These are phyloP conservation scores for Todiramphus saurophagus DNA, from an alignment of 2,113 vertebrate genomes.

Conservation along the genomic window DNA sequence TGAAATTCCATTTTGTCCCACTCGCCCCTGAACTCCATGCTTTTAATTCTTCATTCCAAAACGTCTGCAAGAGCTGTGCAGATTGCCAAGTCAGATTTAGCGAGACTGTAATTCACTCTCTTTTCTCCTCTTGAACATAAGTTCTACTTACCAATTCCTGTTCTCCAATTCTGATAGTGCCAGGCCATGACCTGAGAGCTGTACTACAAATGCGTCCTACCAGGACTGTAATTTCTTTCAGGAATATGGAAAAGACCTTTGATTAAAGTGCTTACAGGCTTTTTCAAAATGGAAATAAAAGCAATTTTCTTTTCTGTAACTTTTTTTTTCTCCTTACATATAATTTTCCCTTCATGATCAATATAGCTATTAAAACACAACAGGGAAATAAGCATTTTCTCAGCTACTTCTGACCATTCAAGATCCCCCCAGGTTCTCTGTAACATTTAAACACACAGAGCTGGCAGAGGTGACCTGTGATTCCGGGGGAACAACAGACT, in stretches of 20 bases:
- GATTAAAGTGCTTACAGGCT: background rate
- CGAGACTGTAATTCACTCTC: background rate
- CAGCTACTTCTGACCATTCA: background rate
- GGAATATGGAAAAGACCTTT: background rate
- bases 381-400: background rate
- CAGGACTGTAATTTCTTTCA: background rate
- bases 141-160: background rate
- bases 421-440: background rate
- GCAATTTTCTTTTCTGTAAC: background rate
- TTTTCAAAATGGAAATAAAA: conserved; percentile 15
- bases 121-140: background rate
- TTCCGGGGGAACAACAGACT: background rate
- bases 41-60: background rate
- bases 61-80: background rate
- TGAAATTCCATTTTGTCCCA: background rate
- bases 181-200: background rate
- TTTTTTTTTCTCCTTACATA: background rate
- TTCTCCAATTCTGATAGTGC: background rate
- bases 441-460: background rate
- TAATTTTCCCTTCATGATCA: background rate
- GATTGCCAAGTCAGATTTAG: background rate
- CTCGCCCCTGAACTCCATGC: background rate
- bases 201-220: background rate
- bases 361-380: background rate
- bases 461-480: background rate